A percentile compares a stretch with the other conserved stretches of the same genome.
Conservation (phyloP, 2,113 vertebrate species). For the Epinephelus lanceolatus region DNA sequence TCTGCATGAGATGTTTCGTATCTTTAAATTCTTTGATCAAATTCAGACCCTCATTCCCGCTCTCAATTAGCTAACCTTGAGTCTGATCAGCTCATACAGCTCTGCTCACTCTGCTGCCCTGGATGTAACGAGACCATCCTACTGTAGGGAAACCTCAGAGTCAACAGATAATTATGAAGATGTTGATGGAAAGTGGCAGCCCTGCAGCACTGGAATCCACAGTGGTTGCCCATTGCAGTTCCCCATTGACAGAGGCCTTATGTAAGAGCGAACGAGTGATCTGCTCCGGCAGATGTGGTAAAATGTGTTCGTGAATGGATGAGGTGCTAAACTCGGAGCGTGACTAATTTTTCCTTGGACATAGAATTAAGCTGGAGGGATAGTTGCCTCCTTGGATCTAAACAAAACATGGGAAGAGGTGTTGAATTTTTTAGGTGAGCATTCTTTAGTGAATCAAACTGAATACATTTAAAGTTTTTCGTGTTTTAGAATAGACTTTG, state of each 20-base stretch:
- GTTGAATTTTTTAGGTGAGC: background rate
- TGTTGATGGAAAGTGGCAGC: conserved; percentile 63
- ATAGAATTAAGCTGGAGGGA: background rate
- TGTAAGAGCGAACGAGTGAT: conserved; percentile 49
- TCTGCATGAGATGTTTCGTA: background rate
- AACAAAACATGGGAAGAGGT: background rate
- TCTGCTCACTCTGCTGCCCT: conserved; percentile 13
- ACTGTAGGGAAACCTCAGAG: conserved; percentile 12
- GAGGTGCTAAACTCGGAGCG: conserved; percentile 14
- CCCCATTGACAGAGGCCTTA: conserved; percentile 34
- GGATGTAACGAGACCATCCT: background rate
- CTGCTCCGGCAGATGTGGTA: conserved; percentile 44
- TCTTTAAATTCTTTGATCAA: background rate
- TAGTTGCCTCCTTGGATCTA: conserved; percentile 1
- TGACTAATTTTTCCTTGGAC: conserved; percentile 6
- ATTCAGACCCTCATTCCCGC: conserved; percentile 8
- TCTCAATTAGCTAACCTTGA: conserved; percentile 33
- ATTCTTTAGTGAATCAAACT: background rate
- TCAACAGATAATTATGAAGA: conserved; percentile 63
- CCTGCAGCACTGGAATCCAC: conserved; percentile 40
- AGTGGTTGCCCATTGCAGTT: conserved; percentile 9
- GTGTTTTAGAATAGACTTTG: background rate
- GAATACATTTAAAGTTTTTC: background rate
- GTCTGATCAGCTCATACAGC: conserved; percentile 33
- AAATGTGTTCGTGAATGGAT: conserved; percentile 26